A percentile compares a stretch with the other conserved stretches of the same genome.
Conservation (phyloP, 2,113 vertebrate genomes). For the Rhizomys pruinosus region DNA sequence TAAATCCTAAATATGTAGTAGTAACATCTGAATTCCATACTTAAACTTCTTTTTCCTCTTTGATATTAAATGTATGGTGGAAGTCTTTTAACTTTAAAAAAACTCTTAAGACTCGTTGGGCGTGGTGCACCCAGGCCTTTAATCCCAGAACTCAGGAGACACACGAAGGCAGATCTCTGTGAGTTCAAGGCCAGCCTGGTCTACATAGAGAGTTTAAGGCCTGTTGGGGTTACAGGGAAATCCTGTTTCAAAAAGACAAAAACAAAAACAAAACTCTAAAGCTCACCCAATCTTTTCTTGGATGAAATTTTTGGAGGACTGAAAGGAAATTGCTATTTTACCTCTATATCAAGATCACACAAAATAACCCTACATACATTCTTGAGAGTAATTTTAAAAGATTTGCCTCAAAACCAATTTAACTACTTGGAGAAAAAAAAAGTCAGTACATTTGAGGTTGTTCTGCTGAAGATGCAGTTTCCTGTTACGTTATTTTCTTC, state of each 20-base stretch:
- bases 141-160: no score
- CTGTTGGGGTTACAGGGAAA: no score
- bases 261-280: no score
- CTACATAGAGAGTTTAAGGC: no score
- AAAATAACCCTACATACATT: not conserved
- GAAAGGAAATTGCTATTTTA: not conserved
- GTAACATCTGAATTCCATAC: not conserved
- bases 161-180: no score
- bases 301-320: slow-evolving; percentile 8
- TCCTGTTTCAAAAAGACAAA: no score
- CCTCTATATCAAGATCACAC: not conserved
- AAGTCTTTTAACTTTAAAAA: slow-evolving; percentile 42
- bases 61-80: not conserved
- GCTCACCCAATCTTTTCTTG: not conserved
- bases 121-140: no score
- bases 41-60: slow-evolving; percentile 13
- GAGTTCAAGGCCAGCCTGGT: no score
- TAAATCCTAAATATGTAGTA: not conserved
- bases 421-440: not conserved
- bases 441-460: not conserved
- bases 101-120: no score
- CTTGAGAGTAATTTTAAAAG: slow-evolving; percentile 49
- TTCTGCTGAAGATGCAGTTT: not conserved
- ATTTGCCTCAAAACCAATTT: slow-evolving; percentile 47
- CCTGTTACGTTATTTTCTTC: not conserved